Conservation (phyloP, 2,888 invertebrate species). For the Aporophyla nigra region DNA sequence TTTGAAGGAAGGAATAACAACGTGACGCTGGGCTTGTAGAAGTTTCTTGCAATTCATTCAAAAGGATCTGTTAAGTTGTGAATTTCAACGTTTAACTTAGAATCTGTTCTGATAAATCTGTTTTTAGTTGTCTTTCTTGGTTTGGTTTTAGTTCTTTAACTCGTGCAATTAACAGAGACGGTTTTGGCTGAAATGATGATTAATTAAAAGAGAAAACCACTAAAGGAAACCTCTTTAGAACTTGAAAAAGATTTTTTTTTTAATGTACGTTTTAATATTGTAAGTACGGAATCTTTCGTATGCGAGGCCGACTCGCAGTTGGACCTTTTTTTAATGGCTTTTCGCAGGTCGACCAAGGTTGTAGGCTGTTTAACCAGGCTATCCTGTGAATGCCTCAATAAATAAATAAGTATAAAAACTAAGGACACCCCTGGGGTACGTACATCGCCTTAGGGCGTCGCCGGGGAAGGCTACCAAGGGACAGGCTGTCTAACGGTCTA, state of each 20-base stretch:
- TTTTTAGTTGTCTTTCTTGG: no score
- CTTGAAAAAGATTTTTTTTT: not conserved
- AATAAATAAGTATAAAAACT: no score
- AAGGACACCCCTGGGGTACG: no score
- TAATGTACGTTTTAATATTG: no score
- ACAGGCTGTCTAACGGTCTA: not conserved
- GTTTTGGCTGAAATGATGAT: no score
- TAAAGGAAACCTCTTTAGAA: not conserved
- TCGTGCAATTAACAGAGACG: not conserved
- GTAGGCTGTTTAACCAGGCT: no score
- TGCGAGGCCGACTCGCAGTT: no score
- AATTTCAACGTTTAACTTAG: not conserved
- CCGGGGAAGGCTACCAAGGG: not conserved
- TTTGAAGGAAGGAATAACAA: not conserved
- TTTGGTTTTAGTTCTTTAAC: not conserved
- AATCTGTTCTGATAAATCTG: not conserved
- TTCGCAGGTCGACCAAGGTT: no score
- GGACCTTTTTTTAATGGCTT: no score
- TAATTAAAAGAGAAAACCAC: no score
- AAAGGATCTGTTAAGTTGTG: not conserved
- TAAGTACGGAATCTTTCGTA: no score
- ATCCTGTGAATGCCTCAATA: no score
- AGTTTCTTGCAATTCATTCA: slow-evolving; percentile 7
- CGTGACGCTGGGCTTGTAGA: not conserved
- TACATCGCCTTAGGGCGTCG: not conserved